Base-by-base conservation (phyloP, 2,888 invertebrate species). In the Stegana nigrithorax region DNA sequence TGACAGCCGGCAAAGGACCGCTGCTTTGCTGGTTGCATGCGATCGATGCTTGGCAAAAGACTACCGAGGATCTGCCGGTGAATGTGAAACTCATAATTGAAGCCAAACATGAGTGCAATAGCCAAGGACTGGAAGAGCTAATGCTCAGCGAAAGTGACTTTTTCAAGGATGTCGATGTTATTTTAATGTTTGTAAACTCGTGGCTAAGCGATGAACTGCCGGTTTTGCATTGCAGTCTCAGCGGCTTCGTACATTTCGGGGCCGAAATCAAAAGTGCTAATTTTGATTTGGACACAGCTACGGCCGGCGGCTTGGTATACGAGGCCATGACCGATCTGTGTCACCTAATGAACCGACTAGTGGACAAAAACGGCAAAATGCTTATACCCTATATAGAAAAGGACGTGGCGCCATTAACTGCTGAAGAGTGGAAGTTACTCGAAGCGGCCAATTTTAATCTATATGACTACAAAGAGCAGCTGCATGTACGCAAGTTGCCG, bases 271-370 rank as follows among this genome's bases (percentile, higher is more conserved):
- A 51, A 0, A 71, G 71, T 2, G 73, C 39, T 4, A 64, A 66
- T 12, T 70, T 71, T n/a, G 27, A 6, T 12, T 14, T 73, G 17
- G 73, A 73, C 21, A 58, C 64, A 5, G 73, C 70, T 1, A 3
- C 65, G 0, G 64, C 69, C 8, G 62, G 73, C 0, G 73, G 73
- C 1, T 29, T 73, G 2, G 66, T 73, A 17, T 74, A 10, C 10
- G 73, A 74, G n/a, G 71, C 74, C 8, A 64, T 73, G 71, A 47
- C 50, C 0, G 74, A 74, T 42, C 17, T 74, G 3, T 73, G 72
- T 8, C 65, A 69, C 4, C 10, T 74, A n/a, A 68, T 73, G 70
- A 67, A 63, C 32, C n/a, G 45, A 0, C 50, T 74, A 12, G 45
- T 73, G 0, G 56, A 64, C 29, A 21, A 59, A 2, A 4, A 14